Evolutionary conservation across 1,140 invertebrate genomes (phyloP).

Genomic region (Anoplolepis gracilipes): DNA sequence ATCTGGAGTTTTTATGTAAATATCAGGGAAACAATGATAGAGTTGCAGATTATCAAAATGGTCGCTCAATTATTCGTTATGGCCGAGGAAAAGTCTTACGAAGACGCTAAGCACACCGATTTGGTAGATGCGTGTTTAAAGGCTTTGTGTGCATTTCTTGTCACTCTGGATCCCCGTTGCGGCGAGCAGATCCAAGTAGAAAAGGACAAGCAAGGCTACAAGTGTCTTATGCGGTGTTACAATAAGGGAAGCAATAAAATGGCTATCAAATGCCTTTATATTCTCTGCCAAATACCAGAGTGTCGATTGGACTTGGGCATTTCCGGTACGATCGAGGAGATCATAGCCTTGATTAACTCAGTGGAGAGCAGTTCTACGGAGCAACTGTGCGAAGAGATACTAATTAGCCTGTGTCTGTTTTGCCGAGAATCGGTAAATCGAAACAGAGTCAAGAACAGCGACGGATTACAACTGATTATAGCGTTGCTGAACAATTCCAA

Average conservation of each 20-base stretch:
- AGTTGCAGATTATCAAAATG: constrained; percentile 70
- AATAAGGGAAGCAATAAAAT: constrained; percentile 72
- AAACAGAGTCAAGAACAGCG: constrained; percentile 68
- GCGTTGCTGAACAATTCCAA: constrained; percentile 73
- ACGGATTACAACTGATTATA: constrained; percentile 79
- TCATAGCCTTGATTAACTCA: constrained; percentile 72
- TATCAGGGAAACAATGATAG: constrained; percentile 77
- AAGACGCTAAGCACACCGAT: constrained; percentile 68
- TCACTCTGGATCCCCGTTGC: constrained; percentile 64
- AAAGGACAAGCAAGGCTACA: constrained; percentile 75
- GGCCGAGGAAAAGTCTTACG: constrained; percentile 63
- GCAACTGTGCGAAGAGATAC: constrained; percentile 66
- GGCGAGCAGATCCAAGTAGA: constrained; percentile 76
- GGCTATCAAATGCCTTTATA: constrained; percentile 79
- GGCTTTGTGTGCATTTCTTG: constrained; percentile 77
- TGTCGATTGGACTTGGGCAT: constrained; percentile 78
- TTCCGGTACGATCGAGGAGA: constrained; percentile 73
- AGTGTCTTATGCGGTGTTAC: constrained; percentile 75
- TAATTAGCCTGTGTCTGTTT: constrained; percentile 78
- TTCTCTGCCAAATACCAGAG: constrained; percentile 78
- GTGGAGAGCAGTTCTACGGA: background rate
- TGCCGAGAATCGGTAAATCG: constrained; percentile 82
- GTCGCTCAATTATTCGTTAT: constrained; percentile 75
- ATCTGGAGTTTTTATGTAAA: constrained; percentile 77
- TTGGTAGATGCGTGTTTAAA: constrained; percentile 80